phyloP scores from a whole-genome alignment of 2,113 vertebrate species.

The Coracopsis vasa region DNA sequence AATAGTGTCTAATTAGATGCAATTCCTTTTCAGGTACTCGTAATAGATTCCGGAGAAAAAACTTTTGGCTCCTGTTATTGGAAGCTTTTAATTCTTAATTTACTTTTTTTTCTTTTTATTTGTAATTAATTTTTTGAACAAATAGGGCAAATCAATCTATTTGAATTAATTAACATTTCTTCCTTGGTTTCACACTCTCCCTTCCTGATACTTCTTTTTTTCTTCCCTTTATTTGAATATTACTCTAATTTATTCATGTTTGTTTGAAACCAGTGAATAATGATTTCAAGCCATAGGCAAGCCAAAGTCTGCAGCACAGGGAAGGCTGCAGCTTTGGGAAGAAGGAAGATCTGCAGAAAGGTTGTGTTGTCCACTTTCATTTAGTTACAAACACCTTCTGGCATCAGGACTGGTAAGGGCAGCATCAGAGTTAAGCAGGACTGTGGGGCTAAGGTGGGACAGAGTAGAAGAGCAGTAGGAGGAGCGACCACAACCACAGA shows the following conservation, averaged over 20 bases:
- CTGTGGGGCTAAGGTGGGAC: not conserved
- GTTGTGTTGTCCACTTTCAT: not conserved
- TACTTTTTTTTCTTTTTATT: not conserved
- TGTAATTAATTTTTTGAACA: constrained; percentile 51
- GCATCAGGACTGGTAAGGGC: not conserved
- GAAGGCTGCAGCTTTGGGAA: not conserved
- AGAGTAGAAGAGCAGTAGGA: not conserved
- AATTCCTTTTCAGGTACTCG: constrained; percentile 32
- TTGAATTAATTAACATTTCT: constrained; percentile 66
- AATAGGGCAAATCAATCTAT: constrained; percentile 39
- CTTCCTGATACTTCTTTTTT: not conserved
- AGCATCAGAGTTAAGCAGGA: not conserved
- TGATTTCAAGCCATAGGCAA: not conserved
- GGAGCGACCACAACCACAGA: not conserved
- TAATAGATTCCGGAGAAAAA: constrained; percentile 51
- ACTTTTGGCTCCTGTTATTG: constrained; percentile 44
- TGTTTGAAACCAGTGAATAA: constrained; percentile 35
- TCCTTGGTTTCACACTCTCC: constrained; percentile 13
- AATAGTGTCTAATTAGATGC: constrained; percentile 60
- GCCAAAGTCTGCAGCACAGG: not conserved
- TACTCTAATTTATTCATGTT: constrained; percentile 52
- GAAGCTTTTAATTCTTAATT: constrained; percentile 43
- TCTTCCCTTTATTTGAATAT: constrained; percentile 36
- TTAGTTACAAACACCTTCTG: not conserved
- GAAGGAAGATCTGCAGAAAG: not conserved